Base-by-base conservation (phyloP, 2,113 vertebrate species). In the Hydrochoerus hydrochaeris region DNA sequence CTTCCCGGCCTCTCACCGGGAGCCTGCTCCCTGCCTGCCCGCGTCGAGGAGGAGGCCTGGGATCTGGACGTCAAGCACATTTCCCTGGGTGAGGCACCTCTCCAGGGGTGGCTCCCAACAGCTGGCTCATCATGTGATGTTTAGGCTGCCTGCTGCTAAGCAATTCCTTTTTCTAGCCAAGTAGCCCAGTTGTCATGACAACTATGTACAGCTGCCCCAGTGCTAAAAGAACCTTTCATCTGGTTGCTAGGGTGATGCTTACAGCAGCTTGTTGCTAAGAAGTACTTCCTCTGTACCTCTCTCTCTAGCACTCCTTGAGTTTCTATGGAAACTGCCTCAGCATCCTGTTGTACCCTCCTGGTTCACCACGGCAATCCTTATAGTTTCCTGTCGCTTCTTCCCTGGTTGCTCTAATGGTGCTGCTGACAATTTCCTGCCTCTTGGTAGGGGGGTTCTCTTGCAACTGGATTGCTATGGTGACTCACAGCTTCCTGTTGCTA, bases 31-130 rank as follows among this genome's bases (percentile, higher is more conserved):
- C 95, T 98, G 95, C 98, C 97, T 63, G 97, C 97, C 96, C 95
- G 97, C 98, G 88, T 98, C 98, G 95, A 98, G 98, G 96, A 98
- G 97, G 96, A 98, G 93, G 97, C 98, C 95, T 98, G 98, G 98
- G 98, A 98, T 95, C 97, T 98, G 97, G 98, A 98, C 96, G 93
- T 98, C 97, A 98, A 98, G 98, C 98, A 98, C 24, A 98, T 98
- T 96, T 97, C 98, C 95, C 97, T 97, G 93, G 98, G 98, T 98
- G 97, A 97, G 98, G 93, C 96, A 92, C 97, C 95, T 98, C 97
- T 95, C 95, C 95, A 97, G 92, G 97, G 97, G 98, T 98, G 96
- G 96, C 96, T 95, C 97, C 96, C 92, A 86, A 96, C 96, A 95
- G 92, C 97, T 96, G 95, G 96, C 83, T 95, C 96, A 95, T 87